These are phyloP conservation scores for Eugnorisma glareosa DNA, from an alignment of 2,888 invertebrate genomes.

Conservation along the genomic window DNA sequence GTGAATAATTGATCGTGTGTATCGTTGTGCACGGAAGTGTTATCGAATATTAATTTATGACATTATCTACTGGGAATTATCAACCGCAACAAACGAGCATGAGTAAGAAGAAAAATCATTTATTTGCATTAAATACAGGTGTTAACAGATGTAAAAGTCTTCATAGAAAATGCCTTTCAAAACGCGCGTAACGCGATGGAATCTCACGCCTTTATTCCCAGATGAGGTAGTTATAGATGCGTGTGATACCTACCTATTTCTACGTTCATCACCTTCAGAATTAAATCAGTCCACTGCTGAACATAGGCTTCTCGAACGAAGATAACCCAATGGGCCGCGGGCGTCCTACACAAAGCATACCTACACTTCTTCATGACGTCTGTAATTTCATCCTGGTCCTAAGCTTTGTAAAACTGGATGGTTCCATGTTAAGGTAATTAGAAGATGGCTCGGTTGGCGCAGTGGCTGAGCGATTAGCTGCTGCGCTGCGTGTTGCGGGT, in stretches of 20 bases:
- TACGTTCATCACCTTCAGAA: too few species aligned
- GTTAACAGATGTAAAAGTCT: background rate
- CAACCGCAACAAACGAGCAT: background rate
- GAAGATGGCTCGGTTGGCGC: too few species aligned
- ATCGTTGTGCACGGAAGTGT: conserved; percentile 48
- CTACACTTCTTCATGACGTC: background rate
- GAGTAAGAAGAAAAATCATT: too few species aligned
- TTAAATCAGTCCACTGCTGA: too few species aligned
- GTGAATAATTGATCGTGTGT: conserved; percentile 67
- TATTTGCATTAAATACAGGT: too few species aligned
- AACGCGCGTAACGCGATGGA: background rate
- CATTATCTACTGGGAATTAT: too few species aligned
- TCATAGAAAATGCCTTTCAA: background rate
- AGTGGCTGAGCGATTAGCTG: too few species aligned
- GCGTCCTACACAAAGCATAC: too few species aligned
- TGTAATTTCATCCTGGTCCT: background rate
- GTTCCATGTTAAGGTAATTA: background rate
- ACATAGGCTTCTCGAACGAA: too few species aligned
- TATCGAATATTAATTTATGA: background rate
- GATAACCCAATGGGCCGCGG: too few species aligned
- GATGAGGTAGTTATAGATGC: background rate
- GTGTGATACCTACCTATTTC: too few species aligned
- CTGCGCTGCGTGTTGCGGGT: too few species aligned
- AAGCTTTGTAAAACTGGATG: background rate
- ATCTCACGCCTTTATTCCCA: background rate